Percentiles rank a stretch among this genome's conserved stretches.
These are phyloP conservation scores for Petrocephalus zakoni DNA, from an alignment of 2,113 vertebrate species.

Conservation along the genomic window DNA sequence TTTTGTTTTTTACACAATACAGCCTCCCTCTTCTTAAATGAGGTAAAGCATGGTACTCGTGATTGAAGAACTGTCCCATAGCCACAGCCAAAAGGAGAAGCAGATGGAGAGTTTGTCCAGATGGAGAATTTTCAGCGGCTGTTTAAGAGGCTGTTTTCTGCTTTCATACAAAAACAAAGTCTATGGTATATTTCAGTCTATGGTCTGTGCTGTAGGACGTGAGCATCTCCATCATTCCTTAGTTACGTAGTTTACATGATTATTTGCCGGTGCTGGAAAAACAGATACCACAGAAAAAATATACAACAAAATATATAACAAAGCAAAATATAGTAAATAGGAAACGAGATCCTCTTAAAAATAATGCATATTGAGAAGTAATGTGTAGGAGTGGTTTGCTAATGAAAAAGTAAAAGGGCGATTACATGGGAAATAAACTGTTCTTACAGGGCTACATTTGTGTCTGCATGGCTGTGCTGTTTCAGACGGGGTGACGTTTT, in stretches of 20 bases:
- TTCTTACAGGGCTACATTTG: not conserved
- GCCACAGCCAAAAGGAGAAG: not conserved
- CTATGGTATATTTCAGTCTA: not conserved
- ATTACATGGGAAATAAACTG: not conserved
- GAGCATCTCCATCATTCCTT: not conserved
- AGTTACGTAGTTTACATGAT: not conserved
- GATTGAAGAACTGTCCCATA: not conserved
- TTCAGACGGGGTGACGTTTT: not conserved
- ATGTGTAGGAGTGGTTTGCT: not conserved
- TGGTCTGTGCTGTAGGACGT: not conserved
- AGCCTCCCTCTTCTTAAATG: not conserved
- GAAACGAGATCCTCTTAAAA: too few species aligned
- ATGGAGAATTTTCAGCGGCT: not conserved
- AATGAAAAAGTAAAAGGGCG: not conserved
- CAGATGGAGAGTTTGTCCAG: not conserved
- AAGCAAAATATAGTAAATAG: too few species aligned
- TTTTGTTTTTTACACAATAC: not conserved
- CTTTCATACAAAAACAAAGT: not conserved
- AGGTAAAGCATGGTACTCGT: not conserved
- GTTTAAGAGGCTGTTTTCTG: not conserved
- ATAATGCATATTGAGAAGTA: not conserved
- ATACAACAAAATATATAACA: not conserved
- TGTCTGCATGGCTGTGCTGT: not conserved
- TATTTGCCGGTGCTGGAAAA: not conserved
- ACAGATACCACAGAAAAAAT: not conserved